Evolutionary conservation across 2,113 vertebrate genomes (phyloP), one percentile per base, ranked within the genome.

Genomic region (Datnioides undecimradiatus): DNA sequence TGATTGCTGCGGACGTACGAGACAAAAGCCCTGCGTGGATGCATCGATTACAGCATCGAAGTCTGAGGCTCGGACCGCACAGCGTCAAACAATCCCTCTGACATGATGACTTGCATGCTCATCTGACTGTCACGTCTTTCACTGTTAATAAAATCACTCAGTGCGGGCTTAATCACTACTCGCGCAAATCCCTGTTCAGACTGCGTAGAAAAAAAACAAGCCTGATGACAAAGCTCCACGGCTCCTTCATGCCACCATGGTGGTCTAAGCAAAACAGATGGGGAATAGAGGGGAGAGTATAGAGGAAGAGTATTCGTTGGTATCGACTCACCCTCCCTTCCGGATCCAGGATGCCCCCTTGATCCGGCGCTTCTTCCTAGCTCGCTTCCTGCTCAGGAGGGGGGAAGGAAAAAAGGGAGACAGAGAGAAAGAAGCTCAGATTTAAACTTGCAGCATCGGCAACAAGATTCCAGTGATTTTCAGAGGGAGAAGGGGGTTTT

Each of bases 261-360:
- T 90, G 89, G 89, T 90, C 90, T 79, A 34, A 85, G 83, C 80
- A 82, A 87, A 80, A 80, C 86, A 88, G 85, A 86, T 79, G 83
- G 86, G 70, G 81, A 87, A 83, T 79, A 49, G 79, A 88, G 78
- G 85, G 73, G 84, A 80, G 85, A 89, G 80, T 31, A 34, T 67
- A 68, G 84, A 87, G 83, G 80, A 85, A 88, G 73, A 87, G 77
- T 45, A 36, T 73, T 70, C 36, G 72, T 43, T 55, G 73, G 72
- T 78, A 83, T 87, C 65, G 73, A 91, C 92, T 92, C 88, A 92
- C 91, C 92, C 90, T 79, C 87, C 87, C 79, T 73, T 85, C 79
- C 14, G 72, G 84, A 83, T 89, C 73, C 87, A 65, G 83, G 76
- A 82, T 82, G 85, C 74, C 83, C 80, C 54, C 29, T 31, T 59